Evolutionary conservation across 2,797 vertebrate genomes (phyloP).

Genomic region (Diplodus puntazzo): DNA sequence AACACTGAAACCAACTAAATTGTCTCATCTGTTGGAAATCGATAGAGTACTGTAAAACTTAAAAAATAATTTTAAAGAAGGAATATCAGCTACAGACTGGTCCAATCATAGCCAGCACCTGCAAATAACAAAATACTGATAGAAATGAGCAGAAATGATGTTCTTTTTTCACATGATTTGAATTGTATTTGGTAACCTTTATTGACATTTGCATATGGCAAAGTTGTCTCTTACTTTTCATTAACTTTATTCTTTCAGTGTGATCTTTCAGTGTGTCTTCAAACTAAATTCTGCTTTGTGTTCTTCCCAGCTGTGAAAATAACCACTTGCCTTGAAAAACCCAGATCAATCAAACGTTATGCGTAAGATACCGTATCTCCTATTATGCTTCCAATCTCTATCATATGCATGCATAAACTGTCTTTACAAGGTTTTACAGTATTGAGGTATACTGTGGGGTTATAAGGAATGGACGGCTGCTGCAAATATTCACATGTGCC

Average conservation of each 20-base stretch:
- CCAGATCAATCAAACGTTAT: not conserved
- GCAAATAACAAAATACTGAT: not conserved
- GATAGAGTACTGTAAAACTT: not conserved
- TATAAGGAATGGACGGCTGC: not conserved
- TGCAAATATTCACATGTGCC: slow-evolving; percentile 22
- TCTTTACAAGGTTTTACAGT: not conserved
- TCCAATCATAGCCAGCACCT: not conserved
- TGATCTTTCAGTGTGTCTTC: not conserved
- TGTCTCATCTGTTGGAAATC: not conserved
- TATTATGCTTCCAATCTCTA: not conserved
- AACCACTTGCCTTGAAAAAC: not conserved
- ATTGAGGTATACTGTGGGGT: not conserved
- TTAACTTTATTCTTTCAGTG: not conserved
- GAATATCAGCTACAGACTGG: not conserved
- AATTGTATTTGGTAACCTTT: not conserved
- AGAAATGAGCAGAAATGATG: not conserved
- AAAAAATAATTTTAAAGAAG: not conserved
- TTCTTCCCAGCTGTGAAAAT: not conserved
- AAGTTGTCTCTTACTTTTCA: not conserved
- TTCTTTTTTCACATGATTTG: no score
- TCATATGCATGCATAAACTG: not conserved
- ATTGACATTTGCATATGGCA: not conserved
- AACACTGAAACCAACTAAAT: no score
- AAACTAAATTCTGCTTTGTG: not conserved
- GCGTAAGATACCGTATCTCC: not conserved